phyloP scores from a whole-genome alignment of 2,888 invertebrate genomes.

The Lasioglossum oenotherae region DNA sequence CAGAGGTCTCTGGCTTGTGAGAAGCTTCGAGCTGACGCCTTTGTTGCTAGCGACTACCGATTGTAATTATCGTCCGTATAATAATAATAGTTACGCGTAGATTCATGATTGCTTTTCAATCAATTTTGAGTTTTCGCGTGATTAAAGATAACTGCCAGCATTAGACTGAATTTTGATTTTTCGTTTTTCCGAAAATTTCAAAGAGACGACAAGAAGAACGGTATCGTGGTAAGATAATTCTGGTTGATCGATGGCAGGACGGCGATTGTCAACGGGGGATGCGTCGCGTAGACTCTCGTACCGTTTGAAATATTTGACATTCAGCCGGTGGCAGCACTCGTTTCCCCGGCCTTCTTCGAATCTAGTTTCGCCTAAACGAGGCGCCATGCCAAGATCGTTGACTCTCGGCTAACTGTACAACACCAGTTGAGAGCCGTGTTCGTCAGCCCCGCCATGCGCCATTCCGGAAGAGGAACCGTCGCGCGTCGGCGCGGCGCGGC shows the following conservation, averaged over 20 bases:
- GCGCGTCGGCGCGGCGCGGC: too few species aligned
- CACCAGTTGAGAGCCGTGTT: conserved; percentile 45
- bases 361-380: conserved; percentile 78
- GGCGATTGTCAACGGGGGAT: neutral
- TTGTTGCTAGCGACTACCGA: neutral
- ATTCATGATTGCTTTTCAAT: too few species aligned
- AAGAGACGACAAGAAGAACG: neutral
- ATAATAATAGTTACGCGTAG: too few species aligned
- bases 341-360: conserved; percentile 72
- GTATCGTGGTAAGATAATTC: neutral
- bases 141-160: too few species aligned
- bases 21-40: neutral
- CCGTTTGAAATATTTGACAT: conserved; percentile 67
- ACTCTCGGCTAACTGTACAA: conserved; percentile 78
- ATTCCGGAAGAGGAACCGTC: conserved; percentile 68
- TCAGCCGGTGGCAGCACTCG: conserved; percentile 52
- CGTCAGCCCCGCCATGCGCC: conserved; percentile 34
- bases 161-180: too few species aligned
- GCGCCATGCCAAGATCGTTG: conserved; percentile 76
- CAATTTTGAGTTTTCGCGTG: too few species aligned
- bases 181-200: neutral
- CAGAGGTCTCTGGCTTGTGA: neutral
- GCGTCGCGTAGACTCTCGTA: conserved; percentile 29
- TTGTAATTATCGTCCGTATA: too few species aligned
- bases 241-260: neutral